Conservation (phyloP, 2,113 vertebrate genomes). For the Plecturocebus donacophilus region DNA sequence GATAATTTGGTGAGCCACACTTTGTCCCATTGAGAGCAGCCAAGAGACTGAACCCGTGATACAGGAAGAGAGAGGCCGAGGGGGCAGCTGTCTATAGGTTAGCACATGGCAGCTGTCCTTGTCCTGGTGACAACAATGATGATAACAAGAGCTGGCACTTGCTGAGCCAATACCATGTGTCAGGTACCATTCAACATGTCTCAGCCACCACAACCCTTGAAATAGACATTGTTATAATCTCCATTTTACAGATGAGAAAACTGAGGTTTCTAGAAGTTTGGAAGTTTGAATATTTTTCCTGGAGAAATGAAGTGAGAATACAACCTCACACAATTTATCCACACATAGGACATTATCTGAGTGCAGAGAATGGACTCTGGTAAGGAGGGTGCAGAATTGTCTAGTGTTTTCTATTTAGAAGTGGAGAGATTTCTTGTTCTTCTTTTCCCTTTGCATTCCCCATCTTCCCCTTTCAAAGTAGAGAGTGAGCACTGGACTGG, state of each 20-base stretch:
- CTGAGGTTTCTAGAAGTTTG: neutral
- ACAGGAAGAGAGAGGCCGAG: neutral
- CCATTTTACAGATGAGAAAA: slow-evolving; percentile 58
- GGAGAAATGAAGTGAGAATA: neutral
- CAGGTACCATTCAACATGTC: neutral
- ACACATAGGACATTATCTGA: neutral
- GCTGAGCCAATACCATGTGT: neutral
- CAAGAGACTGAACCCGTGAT: neutral
- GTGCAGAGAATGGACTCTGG: neutral
- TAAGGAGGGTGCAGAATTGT: neutral
- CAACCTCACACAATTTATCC: neutral
- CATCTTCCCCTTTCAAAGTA: neutral
- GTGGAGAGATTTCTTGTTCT: neutral
- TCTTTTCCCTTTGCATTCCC: neutral
- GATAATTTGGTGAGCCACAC: slow-evolving; percentile 73
- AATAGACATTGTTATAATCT: neutral
- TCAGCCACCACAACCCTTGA: neutral
- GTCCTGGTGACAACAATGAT: neutral
- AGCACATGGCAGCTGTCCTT: neutral
- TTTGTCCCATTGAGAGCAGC: slow-evolving; percentile 44
- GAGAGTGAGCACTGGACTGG: neutral
- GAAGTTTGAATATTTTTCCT: neutral
- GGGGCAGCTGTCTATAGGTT: neutral
- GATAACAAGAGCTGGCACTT: neutral
- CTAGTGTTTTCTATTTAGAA: neutral